Evolutionary conservation across 2,113 vertebrate species (phyloP).

Genomic region (Tympanuchus pallidicinctus): DNA sequence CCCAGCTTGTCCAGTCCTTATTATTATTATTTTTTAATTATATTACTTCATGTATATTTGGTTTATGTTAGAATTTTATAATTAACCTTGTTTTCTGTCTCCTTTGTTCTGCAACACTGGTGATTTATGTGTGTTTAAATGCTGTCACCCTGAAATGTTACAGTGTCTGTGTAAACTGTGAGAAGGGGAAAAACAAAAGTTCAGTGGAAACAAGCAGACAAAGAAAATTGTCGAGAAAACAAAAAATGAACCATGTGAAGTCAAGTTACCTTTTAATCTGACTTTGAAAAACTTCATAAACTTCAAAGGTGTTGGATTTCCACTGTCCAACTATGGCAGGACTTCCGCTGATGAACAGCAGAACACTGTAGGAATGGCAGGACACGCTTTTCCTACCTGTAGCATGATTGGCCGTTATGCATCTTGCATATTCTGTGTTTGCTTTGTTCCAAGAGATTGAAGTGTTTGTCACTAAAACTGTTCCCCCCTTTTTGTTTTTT

Average conservation of each 20-base stretch:
- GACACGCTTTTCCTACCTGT: neutral
- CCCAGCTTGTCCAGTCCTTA: neutral
- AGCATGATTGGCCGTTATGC: neutral
- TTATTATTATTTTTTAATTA: neutral
- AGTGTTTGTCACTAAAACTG: neutral
- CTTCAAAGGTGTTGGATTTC: neutral
- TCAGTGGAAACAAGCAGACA: slow-evolving; percentile 33
- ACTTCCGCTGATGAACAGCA: neutral
- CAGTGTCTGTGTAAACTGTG: neutral
- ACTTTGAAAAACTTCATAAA: neutral
- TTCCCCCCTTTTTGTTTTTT: neutral
- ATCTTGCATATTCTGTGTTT: neutral
- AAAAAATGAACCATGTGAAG: neutral
- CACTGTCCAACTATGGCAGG: neutral
- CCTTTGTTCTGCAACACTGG: neutral
- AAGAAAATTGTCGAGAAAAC: slow-evolving; percentile 17
- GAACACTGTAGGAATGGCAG: neutral
- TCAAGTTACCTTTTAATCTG: neutral
- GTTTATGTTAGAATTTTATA: neutral
- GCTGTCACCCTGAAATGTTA: neutral
- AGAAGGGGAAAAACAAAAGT: neutral
- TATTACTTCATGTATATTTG: neutral
- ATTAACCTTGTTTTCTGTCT: slow-evolving; percentile 16
- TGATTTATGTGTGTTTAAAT: neutral
- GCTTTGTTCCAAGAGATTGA: neutral